phyloP scores from a whole-genome alignment of 2,113 vertebrate species.

The Psittacus erithacus region DNA sequence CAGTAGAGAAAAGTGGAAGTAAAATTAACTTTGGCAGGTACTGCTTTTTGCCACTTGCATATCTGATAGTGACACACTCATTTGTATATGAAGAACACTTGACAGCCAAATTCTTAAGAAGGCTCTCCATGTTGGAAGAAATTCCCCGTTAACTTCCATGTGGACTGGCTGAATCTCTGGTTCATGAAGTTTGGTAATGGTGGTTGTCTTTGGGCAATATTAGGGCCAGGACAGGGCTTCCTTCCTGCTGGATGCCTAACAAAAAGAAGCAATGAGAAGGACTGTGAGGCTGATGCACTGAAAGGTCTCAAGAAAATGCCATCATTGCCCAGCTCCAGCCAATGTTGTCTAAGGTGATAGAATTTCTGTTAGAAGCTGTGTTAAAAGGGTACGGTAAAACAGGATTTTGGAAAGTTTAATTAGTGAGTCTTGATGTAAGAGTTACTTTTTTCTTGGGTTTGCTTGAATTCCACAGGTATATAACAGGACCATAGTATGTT shows the following conservation, averaged over 20 bases:
- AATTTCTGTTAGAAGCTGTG: neutral
- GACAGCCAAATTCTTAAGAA: neutral
- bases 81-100: neutral
- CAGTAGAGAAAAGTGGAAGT: neutral
- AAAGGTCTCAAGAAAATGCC: neutral
- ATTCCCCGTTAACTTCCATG: neutral
- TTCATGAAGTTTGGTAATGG: neutral
- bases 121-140: neutral
- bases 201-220: rapidly evolving
- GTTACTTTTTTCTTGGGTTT: neutral
- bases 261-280: neutral
- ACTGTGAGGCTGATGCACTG: neutral
- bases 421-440: neutral
- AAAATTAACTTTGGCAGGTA: neutral
- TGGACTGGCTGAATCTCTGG: neutral
- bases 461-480: neutral
- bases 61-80: neutral
- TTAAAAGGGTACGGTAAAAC: neutral
- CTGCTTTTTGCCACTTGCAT: neutral
- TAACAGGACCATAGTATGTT: neutral
- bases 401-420: neutral
- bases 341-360: neutral
- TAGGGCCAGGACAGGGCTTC: neutral
- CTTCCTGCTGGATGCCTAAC: neutral
- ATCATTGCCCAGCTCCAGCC: neutral